These are phyloP conservation scores for Anolis sagrei DNA, from an alignment of 2,113 vertebrate genomes.

Conservation along the genomic window DNA sequence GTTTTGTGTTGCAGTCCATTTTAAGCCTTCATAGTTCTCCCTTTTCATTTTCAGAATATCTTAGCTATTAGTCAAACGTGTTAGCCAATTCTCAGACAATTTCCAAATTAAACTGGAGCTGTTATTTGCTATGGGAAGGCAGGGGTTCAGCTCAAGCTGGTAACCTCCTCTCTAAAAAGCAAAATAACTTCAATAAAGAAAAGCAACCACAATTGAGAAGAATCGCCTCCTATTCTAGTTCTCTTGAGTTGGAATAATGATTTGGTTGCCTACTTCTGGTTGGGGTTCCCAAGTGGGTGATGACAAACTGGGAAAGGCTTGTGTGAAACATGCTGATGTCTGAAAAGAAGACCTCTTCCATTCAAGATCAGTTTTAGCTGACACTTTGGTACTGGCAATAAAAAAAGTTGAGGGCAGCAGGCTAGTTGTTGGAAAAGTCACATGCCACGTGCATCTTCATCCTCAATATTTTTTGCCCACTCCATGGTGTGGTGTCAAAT, in stretches of 20 bases:
- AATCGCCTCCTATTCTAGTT: conserved; percentile 1
- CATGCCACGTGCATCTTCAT: neutral
- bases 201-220: neutral
- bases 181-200: conserved; percentile 14
- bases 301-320: neutral
- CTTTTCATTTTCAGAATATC: conserved; percentile 52
- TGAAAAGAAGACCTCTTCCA: neutral
- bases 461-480: neutral
- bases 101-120: conserved; percentile 25
- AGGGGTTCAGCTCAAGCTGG: conserved; percentile 5
- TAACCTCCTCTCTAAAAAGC: conserved; percentile 2
- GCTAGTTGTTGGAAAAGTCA: neutral
- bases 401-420: neutral
- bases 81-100: conserved; percentile 41
- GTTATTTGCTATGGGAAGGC: conserved; percentile 9
- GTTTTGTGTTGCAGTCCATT: conserved; percentile 48
- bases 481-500: neutral
- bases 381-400: neutral
- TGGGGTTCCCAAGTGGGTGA: neutral
- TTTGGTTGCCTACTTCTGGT: neutral
- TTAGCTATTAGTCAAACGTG: conserved; percentile 30
- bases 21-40: conserved; percentile 43
- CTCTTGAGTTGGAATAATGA: neutral
- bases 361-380: neutral
- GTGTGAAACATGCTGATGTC: neutral